Percentiles rank a stretch among this genome's conserved stretches.
These are phyloP conservation scores for Barnardius zonarius DNA, from an alignment of 2,113 vertebrate species.

Conservation along the genomic window DNA sequence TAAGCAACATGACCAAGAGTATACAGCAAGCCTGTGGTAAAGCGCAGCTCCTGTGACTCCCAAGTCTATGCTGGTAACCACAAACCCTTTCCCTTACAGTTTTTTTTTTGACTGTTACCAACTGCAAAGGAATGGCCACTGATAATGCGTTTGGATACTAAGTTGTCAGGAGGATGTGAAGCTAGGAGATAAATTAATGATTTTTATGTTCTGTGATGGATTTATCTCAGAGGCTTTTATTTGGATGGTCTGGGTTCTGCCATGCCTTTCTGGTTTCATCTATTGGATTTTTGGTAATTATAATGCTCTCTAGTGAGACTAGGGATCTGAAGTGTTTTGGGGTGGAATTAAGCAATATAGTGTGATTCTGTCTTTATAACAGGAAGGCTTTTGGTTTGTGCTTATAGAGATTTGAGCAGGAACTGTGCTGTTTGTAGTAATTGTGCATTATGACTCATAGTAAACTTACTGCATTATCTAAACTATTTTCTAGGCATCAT, in stretches of 20 bases:
- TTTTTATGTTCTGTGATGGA: conserved; percentile 6
- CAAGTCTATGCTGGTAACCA: not conserved
- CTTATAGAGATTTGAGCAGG: conserved; percentile 2
- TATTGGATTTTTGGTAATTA: conserved; percentile 21
- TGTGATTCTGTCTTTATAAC: not conserved
- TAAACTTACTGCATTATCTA: not conserved
- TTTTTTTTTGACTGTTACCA: not conserved
- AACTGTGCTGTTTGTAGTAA: not conserved
- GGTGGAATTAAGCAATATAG: not conserved
- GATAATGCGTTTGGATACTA: not conserved
- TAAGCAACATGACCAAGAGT: not conserved
- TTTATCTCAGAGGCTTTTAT: conserved; percentile 20
- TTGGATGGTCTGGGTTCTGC: not conserved
- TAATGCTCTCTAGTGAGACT: conserved; percentile 2
- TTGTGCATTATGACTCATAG: conserved; percentile 4
- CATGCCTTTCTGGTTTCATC: not conserved
- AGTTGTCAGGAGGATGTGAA: not conserved
- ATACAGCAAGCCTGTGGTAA: not conserved
- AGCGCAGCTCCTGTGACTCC: not conserved
- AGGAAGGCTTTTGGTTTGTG: not conserved
- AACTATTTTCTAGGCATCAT: not conserved
- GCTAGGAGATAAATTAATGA: not conserved
- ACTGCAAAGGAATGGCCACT: not conserved
- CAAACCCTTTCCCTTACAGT: not conserved
- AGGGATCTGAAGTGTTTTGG: not conserved